Percentiles rank a stretch among this genome's conserved stretches.
These are phyloP conservation scores for Spinus pinus DNA, from an alignment of 2,797 vertebrate genomes.

Conservation along the genomic window DNA sequence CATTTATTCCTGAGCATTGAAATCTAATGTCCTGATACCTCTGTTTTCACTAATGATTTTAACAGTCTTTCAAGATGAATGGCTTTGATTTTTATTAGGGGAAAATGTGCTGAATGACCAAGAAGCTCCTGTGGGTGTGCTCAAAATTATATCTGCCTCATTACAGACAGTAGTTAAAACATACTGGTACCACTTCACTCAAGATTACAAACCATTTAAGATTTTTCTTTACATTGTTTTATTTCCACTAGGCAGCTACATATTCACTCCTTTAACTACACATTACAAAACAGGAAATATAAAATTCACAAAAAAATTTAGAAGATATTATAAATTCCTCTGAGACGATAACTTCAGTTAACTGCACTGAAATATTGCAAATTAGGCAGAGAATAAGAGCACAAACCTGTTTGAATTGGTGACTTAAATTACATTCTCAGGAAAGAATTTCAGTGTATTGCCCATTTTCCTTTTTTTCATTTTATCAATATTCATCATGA, in stretches of 20 bases:
- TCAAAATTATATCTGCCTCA: constrained; percentile 38
- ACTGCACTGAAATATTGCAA: neutral
- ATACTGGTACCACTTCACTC: constrained; percentile 5
- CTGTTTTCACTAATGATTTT: constrained; percentile 14
- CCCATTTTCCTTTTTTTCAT: neutral
- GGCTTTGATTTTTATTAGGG: constrained; percentile 37
- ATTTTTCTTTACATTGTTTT: neutral
- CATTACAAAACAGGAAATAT: neutral
- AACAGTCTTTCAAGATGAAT: constrained; percentile 46
- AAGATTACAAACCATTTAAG: neutral
- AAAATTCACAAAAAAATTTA: neutral
- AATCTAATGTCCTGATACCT: neutral
- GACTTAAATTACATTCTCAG: neutral
- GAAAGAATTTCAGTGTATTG: neutral
- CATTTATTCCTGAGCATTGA: constrained; percentile 32
- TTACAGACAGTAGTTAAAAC: constrained; percentile 25
- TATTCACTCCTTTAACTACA: neutral
- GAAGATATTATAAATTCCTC: neutral
- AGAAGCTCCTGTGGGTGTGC: constrained; percentile 22
- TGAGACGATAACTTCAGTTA: neutral
- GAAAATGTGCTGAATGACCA: constrained; percentile 19
- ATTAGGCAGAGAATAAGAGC: neutral
- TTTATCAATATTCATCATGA: neutral
- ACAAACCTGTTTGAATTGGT: neutral
- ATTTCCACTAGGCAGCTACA: neutral